Base-by-base conservation (phyloP, 2,797 vertebrate species). In the Astyanax mexicanus region DNA sequence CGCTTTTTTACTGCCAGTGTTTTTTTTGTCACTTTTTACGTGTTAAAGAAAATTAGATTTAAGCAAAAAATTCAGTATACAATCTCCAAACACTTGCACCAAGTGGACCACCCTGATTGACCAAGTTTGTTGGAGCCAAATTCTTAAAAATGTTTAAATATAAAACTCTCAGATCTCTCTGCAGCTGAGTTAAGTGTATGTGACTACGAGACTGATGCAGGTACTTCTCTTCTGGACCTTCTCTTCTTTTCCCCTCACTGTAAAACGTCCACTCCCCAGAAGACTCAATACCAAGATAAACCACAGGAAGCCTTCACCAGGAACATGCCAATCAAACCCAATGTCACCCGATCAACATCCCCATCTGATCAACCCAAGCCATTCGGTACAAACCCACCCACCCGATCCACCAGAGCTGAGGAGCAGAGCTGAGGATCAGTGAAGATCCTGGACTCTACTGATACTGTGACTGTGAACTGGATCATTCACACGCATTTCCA, bases 251-350 rank as follows among this genome's bases (percentile, higher is more conserved):
- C n/a, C n/a, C 85, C 67, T 88, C 89, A 87, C 87, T 87, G 15
- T 51, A 51, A n/a, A n/a, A n/a, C 12, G 83, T 71, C 89, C 88
- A 84, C 88, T 88, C 88, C 17, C 96, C n/a, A 98, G 96, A 98
- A 96, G 95, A 97, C 94, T 94, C 95, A 95, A 96, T 98, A 95
- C 97, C 97, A 96, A 97, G 97, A 98, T 96, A 98, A 98, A 88
- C 92, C 91, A 85, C 94, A 96, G 85, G 95, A 94, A 82, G 89
- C 92, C 86, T 94, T 94, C 87, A 92, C 91, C 92, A 95, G 96
- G 94, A 96, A 95, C 94, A 94, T 94, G 90, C 95, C 95, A 90
- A 95, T 93, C 94, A 96, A 95, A 93, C 94, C 95, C 91, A 95
- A 95, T 93, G 96, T n/a, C n/a, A n/a, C n/a, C n/a, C n/a, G n/a